Evolutionary conservation across 2,888 invertebrate genomes (phyloP).

Genomic region (Troides aeacus): DNA sequence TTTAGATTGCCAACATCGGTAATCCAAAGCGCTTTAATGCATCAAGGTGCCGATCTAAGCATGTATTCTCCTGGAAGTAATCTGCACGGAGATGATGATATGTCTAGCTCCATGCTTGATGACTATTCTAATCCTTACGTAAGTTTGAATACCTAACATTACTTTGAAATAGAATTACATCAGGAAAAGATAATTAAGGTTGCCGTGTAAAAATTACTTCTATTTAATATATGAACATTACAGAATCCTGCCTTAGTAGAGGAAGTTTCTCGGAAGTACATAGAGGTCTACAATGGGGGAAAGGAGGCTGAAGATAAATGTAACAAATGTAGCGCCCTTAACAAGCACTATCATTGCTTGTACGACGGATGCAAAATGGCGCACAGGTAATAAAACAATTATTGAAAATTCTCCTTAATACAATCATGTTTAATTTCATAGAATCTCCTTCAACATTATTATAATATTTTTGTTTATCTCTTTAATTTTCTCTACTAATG

Average conservation of each 20-base stretch:
- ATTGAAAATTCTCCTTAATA: no score
- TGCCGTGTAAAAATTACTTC: not conserved
- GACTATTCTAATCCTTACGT: slow-evolving; percentile 68
- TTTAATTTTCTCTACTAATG: no score
- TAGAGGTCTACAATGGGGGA: slow-evolving; percentile 72
- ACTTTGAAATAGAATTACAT: no score
- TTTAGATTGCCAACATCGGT: slow-evolving; percentile 68
- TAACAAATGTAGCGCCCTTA: slow-evolving; percentile 80
- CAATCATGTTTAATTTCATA: no score
- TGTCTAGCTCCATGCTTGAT: slow-evolving; percentile 67
- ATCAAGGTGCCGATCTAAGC: slow-evolving; percentile 70
- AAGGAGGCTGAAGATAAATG: slow-evolving; percentile 79
- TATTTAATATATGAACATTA: slow-evolving; percentile 28
- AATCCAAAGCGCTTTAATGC: slow-evolving; percentile 72
- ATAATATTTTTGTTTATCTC: no score
- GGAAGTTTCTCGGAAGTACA: slow-evolving; percentile 75
- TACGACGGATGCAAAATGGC: slow-evolving; percentile 87
- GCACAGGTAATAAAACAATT: slow-evolving; percentile 76
- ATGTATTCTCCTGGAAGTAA: slow-evolving; percentile 72
- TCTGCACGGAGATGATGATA: slow-evolving; percentile 67
- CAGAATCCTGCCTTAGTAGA: slow-evolving; percentile 81
- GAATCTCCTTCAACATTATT: no score
- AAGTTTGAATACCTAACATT: slow-evolving; percentile 42
- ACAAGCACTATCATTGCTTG: slow-evolving; percentile 93
- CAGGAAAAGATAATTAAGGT: no score